phyloP scores from a whole-genome alignment of 2,113 vertebrate genomes.

The Madoqua kirkii region DNA sequence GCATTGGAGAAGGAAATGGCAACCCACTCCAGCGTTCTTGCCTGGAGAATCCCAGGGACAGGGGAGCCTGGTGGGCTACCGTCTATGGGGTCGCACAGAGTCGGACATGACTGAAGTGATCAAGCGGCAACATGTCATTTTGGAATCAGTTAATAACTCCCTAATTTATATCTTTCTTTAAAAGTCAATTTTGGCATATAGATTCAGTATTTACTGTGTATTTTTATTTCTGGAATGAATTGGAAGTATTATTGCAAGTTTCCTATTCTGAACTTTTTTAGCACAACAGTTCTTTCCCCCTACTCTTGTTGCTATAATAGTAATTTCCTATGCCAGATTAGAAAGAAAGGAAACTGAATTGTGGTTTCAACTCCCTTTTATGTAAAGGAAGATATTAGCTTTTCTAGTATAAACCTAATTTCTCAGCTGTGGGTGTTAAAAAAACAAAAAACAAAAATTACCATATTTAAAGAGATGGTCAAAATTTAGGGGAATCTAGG shows the following conservation, averaged over 20 bases:
- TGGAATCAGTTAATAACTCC: neutral
- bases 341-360: neutral
- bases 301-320: neutral
- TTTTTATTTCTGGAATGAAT: neutral
- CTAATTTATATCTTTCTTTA: neutral
- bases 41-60: too few relatives aligned
- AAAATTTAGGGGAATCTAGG: neutral
- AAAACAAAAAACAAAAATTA: neutral
- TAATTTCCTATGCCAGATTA: neutral
- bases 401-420: conserved; percentile 4
- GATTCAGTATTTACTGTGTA: neutral
- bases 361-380: neutral
- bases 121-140: neutral
- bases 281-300: neutral
- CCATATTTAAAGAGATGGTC: neutral
- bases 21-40: too few relatives aligned
- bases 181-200: neutral
- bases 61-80: too few relatives aligned
- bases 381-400: neutral
- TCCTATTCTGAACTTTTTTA: neutral
- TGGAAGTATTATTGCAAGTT: neutral
- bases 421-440: neutral
- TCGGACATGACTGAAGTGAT: too few relatives aligned
- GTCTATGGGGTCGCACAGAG: too few relatives aligned
- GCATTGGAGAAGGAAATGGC: too few relatives aligned